Evolutionary conservation across 2,888 invertebrate species (phyloP).

Genomic region (Eutolmus rufibarbis): DNA sequence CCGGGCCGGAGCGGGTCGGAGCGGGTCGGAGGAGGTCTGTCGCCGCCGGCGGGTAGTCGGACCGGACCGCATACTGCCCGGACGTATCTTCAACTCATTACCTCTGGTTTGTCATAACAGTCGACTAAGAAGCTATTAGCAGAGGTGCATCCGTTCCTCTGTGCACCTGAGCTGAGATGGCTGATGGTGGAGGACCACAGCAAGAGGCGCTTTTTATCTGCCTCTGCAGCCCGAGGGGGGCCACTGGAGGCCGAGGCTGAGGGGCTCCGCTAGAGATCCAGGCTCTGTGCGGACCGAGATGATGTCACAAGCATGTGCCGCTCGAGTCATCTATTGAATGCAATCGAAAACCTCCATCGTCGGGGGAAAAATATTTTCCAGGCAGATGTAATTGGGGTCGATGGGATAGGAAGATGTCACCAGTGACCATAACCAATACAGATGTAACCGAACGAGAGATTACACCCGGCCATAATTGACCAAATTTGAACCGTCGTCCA

Average conservation of each 20-base stretch:
- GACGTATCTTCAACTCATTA: slow-evolving; percentile 27
- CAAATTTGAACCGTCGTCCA: slow-evolving; percentile 38
- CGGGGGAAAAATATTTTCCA: slow-evolving; percentile 37
- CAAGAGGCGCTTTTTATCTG: not conserved
- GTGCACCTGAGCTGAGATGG: not conserved
- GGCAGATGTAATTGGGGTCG: slow-evolving; percentile 40
- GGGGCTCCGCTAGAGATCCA: not conserved
- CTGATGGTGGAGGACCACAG: not conserved
- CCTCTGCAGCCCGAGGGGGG: not conserved
- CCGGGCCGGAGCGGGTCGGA: not conserved
- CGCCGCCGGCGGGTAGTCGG: not conserved
- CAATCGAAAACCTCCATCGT: slow-evolving; percentile 40
- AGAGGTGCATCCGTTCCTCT: not conserved
- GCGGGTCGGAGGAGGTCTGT: not conserved
- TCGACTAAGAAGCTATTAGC: slow-evolving; percentile 29
- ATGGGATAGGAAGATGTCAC: slow-evolving; percentile 38
- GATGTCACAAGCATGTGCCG: slow-evolving; percentile 38
- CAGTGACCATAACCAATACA: slow-evolving; percentile 40
- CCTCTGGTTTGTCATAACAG: slow-evolving; percentile 15
- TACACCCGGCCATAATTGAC: slow-evolving; percentile 38
- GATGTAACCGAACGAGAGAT: slow-evolving; percentile 35
- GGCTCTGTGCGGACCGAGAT: not conserved
- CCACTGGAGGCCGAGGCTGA: not conserved
- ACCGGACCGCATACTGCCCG: not conserved
- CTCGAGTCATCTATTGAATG: slow-evolving; percentile 36